Conservation (phyloP, 2,797 vertebrate species). For the Otolemur crassicaudatus region DNA sequence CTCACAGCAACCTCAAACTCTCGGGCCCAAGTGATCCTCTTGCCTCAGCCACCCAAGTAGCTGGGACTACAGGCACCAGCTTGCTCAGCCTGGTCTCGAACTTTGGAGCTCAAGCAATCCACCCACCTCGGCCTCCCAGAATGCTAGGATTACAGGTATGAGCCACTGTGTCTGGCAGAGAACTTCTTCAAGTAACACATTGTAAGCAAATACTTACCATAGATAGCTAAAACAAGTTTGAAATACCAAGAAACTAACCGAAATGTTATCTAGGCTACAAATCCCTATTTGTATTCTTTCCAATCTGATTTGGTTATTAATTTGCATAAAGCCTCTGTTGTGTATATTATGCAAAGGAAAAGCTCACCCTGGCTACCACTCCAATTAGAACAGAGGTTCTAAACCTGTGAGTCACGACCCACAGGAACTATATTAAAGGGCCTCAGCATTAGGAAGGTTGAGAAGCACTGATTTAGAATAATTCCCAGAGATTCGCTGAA, state of each 20-base stretch:
- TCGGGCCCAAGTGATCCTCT: no score
- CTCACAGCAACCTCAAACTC: no score
- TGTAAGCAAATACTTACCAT: background rate
- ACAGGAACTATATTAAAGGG: no score
- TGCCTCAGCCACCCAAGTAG: no score
- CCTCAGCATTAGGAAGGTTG: no score
- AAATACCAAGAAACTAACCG: background rate
- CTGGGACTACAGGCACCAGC: no score
- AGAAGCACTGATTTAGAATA: background rate
- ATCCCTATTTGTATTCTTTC: background rate
- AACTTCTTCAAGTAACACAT: background rate
- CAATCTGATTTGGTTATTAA: background rate
- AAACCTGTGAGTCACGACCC: no score
- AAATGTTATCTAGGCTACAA: background rate
- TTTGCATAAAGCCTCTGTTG: conserved; percentile 14
- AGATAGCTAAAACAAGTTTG: background rate
- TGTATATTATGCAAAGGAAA: conserved; percentile 14
- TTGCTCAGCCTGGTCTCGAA: no score
- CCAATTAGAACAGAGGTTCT: background rate
- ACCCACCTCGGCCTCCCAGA: no score
- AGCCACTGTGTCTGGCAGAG: background rate
- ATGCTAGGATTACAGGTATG: no score
- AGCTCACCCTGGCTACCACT: background rate
- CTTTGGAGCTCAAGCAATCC: no score
- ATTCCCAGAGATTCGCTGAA: background rate